Evolutionary conservation across 35 echinoderm and acorn worm species (phyloP).

Genomic region (Patiria miniata): DNA sequence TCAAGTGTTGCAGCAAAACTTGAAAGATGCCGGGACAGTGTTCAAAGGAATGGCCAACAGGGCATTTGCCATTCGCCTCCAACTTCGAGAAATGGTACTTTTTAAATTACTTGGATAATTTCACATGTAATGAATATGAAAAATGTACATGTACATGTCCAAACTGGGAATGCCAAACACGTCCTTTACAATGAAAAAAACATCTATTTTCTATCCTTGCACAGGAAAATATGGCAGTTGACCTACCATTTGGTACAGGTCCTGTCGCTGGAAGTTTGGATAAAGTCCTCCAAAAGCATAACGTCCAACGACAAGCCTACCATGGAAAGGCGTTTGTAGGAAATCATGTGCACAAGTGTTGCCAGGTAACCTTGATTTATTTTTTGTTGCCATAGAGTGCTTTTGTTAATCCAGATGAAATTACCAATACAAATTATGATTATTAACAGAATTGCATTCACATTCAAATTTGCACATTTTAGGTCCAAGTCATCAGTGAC

Average conservation of each 20-base stretch:
- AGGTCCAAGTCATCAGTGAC: background rate
- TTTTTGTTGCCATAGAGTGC: background rate
- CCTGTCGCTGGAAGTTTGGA: background rate
- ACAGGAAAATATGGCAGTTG: background rate
- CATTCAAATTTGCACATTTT: background rate
- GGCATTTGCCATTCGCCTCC: background rate
- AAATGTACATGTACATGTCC: no score
- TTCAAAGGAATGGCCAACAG: background rate
- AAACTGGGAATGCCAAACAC: background rate
- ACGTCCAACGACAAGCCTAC: background rate
- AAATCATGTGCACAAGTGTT: conserved; percentile 27
- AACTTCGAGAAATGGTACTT: background rate
- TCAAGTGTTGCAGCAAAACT: background rate
- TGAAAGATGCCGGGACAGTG: background rate
- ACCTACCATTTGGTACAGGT: conserved; percentile 23
- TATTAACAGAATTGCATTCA: background rate
- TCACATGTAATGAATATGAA: no score
- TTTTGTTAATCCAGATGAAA: background rate
- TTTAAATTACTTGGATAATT: background rate
- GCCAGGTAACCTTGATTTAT: conserved; percentile 6
- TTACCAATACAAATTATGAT: background rate
- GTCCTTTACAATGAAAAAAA: no score
- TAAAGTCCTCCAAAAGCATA: background rate
- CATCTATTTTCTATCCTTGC: background rate
- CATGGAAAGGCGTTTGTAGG: conserved; percentile 7